A percentile compares a stretch with the other conserved stretches of the same genome.
phyloP scores from a whole-genome alignment of 2,797 vertebrate genomes.

The Staurois parvus region DNA sequence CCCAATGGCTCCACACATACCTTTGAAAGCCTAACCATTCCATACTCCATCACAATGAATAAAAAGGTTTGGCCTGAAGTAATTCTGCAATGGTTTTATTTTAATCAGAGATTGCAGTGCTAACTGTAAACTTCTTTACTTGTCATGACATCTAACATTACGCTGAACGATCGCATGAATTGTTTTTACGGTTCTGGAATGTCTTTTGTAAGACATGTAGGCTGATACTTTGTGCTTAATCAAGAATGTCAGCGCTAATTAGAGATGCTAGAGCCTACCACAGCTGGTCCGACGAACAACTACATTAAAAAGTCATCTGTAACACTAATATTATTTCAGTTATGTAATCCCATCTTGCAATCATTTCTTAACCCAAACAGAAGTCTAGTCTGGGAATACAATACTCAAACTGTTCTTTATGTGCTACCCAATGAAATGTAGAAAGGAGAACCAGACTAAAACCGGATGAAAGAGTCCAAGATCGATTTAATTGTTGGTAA shows the following conservation, averaged over 20 bases:
- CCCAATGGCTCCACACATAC: not conserved
- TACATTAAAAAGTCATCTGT: slow-evolving; percentile 40
- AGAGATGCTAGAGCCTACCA: not conserved
- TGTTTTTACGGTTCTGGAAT: slow-evolving; percentile 27
- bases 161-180: not conserved
- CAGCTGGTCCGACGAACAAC: slow-evolving; percentile 18
- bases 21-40: not conserved
- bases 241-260: slow-evolving; percentile 4
- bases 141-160: not conserved
- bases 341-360: not conserved
- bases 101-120: not conserved
- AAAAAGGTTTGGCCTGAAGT: not conserved
- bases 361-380: not conserved
- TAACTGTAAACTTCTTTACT: not conserved
- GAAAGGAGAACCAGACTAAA: too few species aligned
- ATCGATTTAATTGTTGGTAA: too few species aligned
- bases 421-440: not conserved
- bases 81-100: too few species aligned
- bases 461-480: too few species aligned
- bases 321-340: slow-evolving; percentile 25
- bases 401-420: not conserved
- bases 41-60: too few species aligned
- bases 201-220: slow-evolving; percentile 13
- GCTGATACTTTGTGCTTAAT: slow-evolving; percentile 4
- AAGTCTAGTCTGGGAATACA: not conserved